Evolutionary conservation across 2,888 invertebrate genomes (phyloP).

Genomic region (Harpalus rufipes): DNA sequence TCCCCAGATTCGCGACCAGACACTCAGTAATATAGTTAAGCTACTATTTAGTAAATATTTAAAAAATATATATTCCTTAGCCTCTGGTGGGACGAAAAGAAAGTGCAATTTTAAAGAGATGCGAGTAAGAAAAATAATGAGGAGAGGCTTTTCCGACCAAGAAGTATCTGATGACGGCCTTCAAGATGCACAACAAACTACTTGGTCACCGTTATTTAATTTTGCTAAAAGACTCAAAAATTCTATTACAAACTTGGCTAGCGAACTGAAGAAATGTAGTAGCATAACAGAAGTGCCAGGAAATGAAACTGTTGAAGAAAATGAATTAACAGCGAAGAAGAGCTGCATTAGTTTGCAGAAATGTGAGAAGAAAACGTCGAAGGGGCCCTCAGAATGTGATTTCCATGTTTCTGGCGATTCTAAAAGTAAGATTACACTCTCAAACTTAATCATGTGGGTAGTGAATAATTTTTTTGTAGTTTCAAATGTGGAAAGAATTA

Average conservation of each 20-base stretch:
- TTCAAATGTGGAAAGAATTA: conserved; percentile 71
- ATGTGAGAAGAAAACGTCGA: neutral
- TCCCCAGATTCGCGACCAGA: too few relatives aligned
- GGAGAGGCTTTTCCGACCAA: too few relatives aligned
- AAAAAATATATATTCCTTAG: too few relatives aligned
- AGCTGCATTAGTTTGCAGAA: neutral
- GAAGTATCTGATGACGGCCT: too few relatives aligned
- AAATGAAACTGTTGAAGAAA: neutral
- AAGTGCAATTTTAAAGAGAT: neutral
- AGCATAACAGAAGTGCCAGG: neutral
- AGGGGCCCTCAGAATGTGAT: neutral
- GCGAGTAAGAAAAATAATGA: neutral
- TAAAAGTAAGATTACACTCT: conserved; percentile 2
- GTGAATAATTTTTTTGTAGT: conserved; percentile 66
- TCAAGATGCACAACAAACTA: neutral
- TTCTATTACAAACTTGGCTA: conserved; percentile 2
- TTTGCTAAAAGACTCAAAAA: conserved; percentile 12
- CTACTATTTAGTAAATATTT: too few relatives aligned
- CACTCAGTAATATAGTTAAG: too few relatives aligned
- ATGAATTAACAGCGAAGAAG: neutral
- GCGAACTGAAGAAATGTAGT: neutral
- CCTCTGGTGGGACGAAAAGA: neutral
- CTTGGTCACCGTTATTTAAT: conserved; percentile 34
- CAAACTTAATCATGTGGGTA: neutral
- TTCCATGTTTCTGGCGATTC: conserved; percentile 17